Base-by-base conservation (phyloP, 2,113 vertebrate species). In the Varanus komodoensis region DNA sequence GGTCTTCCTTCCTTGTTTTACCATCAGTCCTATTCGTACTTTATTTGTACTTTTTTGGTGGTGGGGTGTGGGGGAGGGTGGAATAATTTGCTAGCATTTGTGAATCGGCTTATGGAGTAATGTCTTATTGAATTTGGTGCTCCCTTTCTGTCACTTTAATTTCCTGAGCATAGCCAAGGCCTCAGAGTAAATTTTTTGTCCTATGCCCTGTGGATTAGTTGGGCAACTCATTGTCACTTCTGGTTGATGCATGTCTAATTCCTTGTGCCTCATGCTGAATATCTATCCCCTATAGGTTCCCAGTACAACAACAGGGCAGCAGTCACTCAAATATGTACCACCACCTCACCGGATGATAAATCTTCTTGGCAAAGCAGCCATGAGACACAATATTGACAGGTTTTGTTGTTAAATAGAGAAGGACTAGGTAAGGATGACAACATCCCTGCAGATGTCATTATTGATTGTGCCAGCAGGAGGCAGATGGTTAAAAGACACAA, bases 401-500 rank as follows among this genome's bases (percentile, higher is more conserved):
- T 96, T 96, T 96, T 94, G 96, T 95, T 96, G 92, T 96, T 95
- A 93, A 95, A 94, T 85, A 95, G 94, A 94, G 92, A 95, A 85
- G 93, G 91, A 90, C 81, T 94, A 95, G 93, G 94, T 95, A 84
- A 92, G 92, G 83, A 86, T 89, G 95, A 96, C 95, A 93, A 93
- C 75, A 77, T 96, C 92, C 93, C 93, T 92, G 92, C 97, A 97
- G 95, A 97, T 94, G 92, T 91, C 94, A 96, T 97, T 96, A 96
- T 95, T 96, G 95, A 96, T 97, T 96, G 96, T 92, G 93, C 93
- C 92, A 95, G 93, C 93, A 96, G 96, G 96, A 97, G 95, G 96
- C 97, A 98, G 98, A 98, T 98, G 97, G 97, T 97, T 97, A 97
- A 97, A 90, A 87, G 93, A 94, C 95, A 97, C 95, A 97, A 98